Conservation (phyloP, 2,888 invertebrate species). For the Gryllus longicercus region DNA sequence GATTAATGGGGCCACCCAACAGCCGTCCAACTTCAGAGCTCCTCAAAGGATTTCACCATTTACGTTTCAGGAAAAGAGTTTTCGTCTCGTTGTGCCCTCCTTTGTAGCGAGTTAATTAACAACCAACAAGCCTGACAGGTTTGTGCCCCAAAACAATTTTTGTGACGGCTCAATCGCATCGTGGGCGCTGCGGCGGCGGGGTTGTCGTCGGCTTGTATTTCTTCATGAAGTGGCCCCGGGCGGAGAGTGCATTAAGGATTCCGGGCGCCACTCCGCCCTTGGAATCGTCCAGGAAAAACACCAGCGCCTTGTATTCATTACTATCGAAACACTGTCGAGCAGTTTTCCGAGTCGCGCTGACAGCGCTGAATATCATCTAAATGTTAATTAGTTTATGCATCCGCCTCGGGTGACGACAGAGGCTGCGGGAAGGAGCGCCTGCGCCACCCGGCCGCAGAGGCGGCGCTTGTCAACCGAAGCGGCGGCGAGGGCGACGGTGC, state of each 20-base stretch:
- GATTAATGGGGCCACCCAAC: background rate
- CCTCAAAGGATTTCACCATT: background rate
- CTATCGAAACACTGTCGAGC: no score
- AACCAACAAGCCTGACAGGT: conserved; percentile 4
- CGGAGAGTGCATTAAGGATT: no score
- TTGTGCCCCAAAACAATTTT: background rate
- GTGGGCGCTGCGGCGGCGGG: no score
- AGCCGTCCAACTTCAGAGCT: background rate
- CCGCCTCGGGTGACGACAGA: background rate
- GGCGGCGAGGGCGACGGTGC: background rate
- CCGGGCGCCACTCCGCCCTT: no score
- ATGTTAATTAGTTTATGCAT: conserved; percentile 17
- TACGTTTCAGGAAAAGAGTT: conserved; percentile 8
- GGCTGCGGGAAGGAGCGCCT: background rate
- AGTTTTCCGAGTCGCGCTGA: no score
- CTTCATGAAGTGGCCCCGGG: no score
- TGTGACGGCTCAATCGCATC: background rate
- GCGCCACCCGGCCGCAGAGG: background rate
- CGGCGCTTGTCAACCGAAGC: background rate
- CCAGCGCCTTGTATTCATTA: no score
- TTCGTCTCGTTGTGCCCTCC: background rate
- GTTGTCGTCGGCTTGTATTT: no score
- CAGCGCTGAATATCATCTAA: conserved; percentile 5
- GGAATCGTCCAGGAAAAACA: no score
- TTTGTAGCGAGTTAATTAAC: background rate